Base-by-base conservation (phyloP, 1,140 invertebrate species). In the Microvelia longipes region DNA sequence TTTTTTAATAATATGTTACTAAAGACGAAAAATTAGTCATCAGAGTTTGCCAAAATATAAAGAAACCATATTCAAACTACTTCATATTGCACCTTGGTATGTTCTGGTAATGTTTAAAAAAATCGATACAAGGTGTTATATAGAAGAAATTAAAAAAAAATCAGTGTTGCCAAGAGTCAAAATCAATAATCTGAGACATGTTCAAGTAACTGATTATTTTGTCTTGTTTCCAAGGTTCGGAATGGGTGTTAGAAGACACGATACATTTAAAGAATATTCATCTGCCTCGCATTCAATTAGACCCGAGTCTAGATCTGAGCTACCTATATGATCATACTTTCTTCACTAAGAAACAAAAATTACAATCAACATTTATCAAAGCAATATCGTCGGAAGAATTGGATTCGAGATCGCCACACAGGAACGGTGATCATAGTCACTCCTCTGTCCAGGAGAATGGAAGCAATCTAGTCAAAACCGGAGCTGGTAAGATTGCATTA, bases 221-320 rank as follows among this genome's bases (percentile, higher is more conserved):
- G n/a, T n/a, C n/a, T 71, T 28, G 35, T 71, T 60, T 74, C 71
- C n/a, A 68, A 80, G 80, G 84, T 24, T 86, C 87, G n/a, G 96
- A 98, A 78, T 99, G 97, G 97, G 86, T 77, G 19, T 80, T 96
- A n/a, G 97, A 99, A 80, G 97, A 99, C 76, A 96, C 92, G 0
- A 94, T 96, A 73, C 90, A 93, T 74, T 79, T 96, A 70, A 89
- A 91, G 77, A 94, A 94, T 75, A 91, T 94, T 71, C 90, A 91
- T 77, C 76, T 94, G 69, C 91, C 92, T 0, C 79, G 90, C 66
- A 90, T 92, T 13, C 87, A 90, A 67, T 83, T 92, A 0, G 90
- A 92, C 73, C 87, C 88, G 35, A 88, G 90, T 78, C 82, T 93
- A 25, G 91, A 94, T 78, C 77, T 93, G 27, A 91, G 88, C 70